Percentiles rank a stretch among this genome's conserved stretches.
Conservation (phyloP, 2,888 invertebrate genomes). For the Lycia hirtaria region DNA sequence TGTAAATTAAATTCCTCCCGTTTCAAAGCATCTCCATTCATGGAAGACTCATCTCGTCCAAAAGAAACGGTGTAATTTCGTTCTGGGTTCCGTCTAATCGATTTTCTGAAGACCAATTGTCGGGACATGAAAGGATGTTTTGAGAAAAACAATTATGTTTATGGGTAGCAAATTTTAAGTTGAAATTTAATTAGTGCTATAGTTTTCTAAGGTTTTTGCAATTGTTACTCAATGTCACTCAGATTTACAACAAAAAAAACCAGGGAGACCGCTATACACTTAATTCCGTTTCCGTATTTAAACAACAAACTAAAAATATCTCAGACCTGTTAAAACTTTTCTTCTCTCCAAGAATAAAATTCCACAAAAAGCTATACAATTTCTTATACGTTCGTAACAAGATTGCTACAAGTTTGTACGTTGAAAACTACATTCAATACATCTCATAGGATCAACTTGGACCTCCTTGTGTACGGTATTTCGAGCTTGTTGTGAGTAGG, state of each 20-base stretch:
- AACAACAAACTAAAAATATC: not conserved
- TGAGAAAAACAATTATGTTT: not conserved
- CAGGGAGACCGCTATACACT: too few species aligned
- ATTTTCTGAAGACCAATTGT: conserved; percentile 20
- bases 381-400: conserved; percentile 9
- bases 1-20: conserved; percentile 32
- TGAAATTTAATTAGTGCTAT: too few species aligned
- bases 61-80: conserved; percentile 45
- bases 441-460: conserved; percentile 13
- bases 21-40: conserved; percentile 38
- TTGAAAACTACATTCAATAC: conserved; percentile 23
- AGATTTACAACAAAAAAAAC: too few species aligned
- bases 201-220: too few species aligned
- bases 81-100: conserved; percentile 37
- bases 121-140: conserved; percentile 12
- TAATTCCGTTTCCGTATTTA: not conserved
- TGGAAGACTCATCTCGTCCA: conserved; percentile 25
- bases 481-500: conserved; percentile 9
- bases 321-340: not conserved
- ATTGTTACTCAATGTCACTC: too few species aligned
- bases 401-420: conserved; percentile 21
- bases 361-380: not conserved
- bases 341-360: not conserved
- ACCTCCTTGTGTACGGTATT: not conserved
- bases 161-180: conserved; percentile 1